These are phyloP conservation scores for Drosophila paramelanica DNA, from an alignment of 2,888 invertebrate genomes.

Conservation along the genomic window DNA sequence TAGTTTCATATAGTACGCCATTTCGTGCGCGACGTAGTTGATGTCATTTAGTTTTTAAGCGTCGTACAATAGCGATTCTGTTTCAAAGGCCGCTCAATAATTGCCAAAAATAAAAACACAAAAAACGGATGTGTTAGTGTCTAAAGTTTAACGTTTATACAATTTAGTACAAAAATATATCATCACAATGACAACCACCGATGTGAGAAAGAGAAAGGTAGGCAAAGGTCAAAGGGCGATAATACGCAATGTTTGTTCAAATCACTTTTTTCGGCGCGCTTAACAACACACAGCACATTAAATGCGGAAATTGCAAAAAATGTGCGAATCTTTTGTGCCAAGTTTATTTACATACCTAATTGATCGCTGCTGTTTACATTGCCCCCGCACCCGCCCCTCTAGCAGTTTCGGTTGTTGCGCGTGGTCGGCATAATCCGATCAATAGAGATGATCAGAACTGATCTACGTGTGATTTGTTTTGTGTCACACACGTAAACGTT, in stretches of 20 bases:
- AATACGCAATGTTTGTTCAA: slow-evolving; percentile 29
- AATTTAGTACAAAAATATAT: slow-evolving; percentile 40
- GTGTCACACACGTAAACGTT: background rate
- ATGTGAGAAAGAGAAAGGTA: slow-evolving; percentile 83
- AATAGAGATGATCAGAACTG: slow-evolving; percentile 11
- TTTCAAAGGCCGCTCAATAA: slow-evolving; percentile 19
- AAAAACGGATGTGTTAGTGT: slow-evolving; percentile 30
- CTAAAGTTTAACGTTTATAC: slow-evolving; percentile 21
- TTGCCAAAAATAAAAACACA: slow-evolving; percentile 16
- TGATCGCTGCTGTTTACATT: slow-evolving; percentile 5
- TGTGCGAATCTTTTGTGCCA: slow-evolving; percentile 43
- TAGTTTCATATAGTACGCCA: slow-evolving; percentile 65
- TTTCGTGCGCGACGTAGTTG: slow-evolving; percentile 49
- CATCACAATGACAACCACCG: slow-evolving; percentile 73
- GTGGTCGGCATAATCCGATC: slow-evolving; percentile 6
- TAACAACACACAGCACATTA: background rate
- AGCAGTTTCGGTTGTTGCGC: slow-evolving; percentile 4
- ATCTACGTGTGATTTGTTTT: background rate
- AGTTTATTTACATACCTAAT: slow-evolving; percentile 40
- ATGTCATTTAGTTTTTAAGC: slow-evolving; percentile 11
- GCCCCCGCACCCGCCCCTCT: too few relatives aligned
- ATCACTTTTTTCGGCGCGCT: slow-evolving; percentile 35
- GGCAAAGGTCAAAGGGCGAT: slow-evolving; percentile 63
- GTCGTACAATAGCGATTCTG: slow-evolving; percentile 10
- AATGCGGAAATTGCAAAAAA: slow-evolving; percentile 34